Conservation (phyloP, 2,797 vertebrate genomes). For the Coregonus ussuriensis region DNA sequence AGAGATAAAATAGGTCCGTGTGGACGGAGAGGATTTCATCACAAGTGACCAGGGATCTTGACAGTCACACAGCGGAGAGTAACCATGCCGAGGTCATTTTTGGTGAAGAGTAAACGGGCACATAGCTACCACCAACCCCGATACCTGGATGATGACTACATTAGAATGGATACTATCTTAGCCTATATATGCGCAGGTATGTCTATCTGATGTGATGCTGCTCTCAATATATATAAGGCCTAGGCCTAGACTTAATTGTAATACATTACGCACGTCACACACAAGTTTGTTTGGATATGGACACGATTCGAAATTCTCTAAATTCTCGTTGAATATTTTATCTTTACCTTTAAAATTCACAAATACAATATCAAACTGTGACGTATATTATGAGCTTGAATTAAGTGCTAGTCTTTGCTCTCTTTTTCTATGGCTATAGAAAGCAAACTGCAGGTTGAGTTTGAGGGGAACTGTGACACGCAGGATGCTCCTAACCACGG, state of each 20-base stretch:
- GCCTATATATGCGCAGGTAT: conserved; percentile 87
- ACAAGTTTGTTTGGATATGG: background rate
- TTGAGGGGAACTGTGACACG: conserved; percentile 39
- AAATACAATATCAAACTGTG: background rate
- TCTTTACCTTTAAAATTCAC: background rate
- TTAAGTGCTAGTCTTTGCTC: background rate
- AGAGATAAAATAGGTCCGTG: conserved; percentile 69
- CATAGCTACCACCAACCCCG: conserved; percentile 97
- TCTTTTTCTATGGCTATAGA: conserved; percentile 67
- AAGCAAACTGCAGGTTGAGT: conserved; percentile 58
- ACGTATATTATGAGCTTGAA: background rate
- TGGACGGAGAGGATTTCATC: conserved; percentile 44
- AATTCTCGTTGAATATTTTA: background rate
- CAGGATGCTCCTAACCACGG: conserved; percentile 39
- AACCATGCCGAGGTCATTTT: conserved; percentile 93
- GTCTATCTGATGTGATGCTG: conserved; percentile 41
- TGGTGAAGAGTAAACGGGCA: conserved; percentile 97
- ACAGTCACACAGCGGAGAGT: background rate
- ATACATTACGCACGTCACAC: background rate
- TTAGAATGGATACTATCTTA: conserved; percentile 76
- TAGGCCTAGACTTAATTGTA: background rate
- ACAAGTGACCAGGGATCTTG: conserved; percentile 27
- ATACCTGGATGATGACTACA: conserved; percentile 80
- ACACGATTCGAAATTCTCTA: too few relatives aligned
- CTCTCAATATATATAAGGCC: background rate